phyloP scores from a whole-genome alignment of 2,113 vertebrate species.

The Hypanus sabinus region DNA sequence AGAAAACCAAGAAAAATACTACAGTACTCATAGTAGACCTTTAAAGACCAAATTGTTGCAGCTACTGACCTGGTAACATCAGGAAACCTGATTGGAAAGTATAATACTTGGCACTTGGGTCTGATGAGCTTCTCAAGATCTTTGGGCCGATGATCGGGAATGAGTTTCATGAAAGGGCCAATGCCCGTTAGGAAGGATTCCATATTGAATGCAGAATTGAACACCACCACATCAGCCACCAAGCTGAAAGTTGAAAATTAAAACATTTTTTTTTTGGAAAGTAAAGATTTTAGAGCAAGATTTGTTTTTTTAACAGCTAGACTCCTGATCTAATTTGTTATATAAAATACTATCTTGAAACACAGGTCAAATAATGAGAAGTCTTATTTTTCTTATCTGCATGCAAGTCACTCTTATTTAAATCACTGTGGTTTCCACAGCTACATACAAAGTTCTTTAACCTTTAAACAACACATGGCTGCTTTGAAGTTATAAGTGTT shows the following conservation, averaged over 20 bases:
- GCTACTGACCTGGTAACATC: constrained; percentile 75
- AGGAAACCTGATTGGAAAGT: constrained; percentile 81
- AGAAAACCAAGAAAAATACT: constrained; percentile 71
- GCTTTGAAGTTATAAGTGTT: background rate
- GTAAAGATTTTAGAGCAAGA: background rate
- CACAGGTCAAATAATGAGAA: background rate
- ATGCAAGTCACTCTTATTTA: background rate
- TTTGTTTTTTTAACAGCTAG: background rate
- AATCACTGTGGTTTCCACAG: background rate
- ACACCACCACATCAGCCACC: constrained; percentile 78
- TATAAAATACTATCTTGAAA: background rate
- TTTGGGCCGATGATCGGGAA: constrained; percentile 84
- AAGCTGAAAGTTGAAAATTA: constrained; percentile 58
- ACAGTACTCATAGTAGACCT: constrained; percentile 50
- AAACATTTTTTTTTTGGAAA: background rate
- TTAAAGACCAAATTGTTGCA: constrained; percentile 53
- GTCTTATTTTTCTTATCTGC: background rate
- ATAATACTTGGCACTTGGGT: constrained; percentile 78
- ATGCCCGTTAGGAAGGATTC: constrained; percentile 85
- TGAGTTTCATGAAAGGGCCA: constrained; percentile 77
- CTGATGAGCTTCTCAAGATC: constrained; percentile 75
- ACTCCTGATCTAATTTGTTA: background rate
- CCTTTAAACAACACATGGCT: background rate
- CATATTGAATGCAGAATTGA: constrained; percentile 90
- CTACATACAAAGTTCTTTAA: constrained; percentile 5